phyloP scores from a whole-genome alignment of 2,113 vertebrate species.

The Entelurus aequoreus region DNA sequence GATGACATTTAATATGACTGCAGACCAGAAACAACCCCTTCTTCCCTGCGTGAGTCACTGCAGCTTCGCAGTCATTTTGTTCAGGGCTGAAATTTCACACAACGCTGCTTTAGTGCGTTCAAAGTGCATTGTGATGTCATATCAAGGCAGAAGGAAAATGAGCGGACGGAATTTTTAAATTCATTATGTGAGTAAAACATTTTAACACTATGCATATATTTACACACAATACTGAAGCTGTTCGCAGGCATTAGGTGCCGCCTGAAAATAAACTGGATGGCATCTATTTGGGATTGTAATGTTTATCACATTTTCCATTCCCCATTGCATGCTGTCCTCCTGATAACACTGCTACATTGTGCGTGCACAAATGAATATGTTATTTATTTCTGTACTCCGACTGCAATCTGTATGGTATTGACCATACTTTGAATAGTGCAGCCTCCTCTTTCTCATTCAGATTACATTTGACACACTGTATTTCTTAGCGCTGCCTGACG shows the following conservation, averaged over 20 bases:
- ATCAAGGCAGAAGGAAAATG: conserved; percentile 31
- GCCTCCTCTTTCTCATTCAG: conserved; percentile 64
- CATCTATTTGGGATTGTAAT: conserved; percentile 48
- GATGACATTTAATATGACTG: conserved; percentile 72
- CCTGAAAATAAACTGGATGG: conserved; percentile 34
- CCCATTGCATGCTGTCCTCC: conserved; percentile 34
- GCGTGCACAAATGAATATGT: conserved; percentile 46
- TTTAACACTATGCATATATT: conserved; percentile 20
- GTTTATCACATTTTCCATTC: conserved; percentile 54
- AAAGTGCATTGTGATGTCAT: conserved; percentile 45
- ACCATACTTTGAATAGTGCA: conserved; percentile 63
- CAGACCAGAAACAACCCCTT: conserved; percentile 65
- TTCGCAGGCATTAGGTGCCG: conserved; percentile 4
- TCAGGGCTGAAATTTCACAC: conserved; percentile 60
- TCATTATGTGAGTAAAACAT: conserved; percentile 18
- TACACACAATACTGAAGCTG: conserved; percentile 18
- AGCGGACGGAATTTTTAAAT: conserved; percentile 48
- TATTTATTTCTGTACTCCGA: conserved; percentile 20
- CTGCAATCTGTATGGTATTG: conserved; percentile 54
- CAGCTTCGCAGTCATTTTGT: conserved; percentile 64
- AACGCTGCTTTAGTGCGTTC: conserved; percentile 45
- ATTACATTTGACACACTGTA: conserved; percentile 52
- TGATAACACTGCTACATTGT: conserved; percentile 43
- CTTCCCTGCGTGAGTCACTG: conserved; percentile 48
- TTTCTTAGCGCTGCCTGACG: conserved; percentile 60